A percentile compares a stretch with the other conserved stretches of the same genome.
Conservation (phyloP, 2,797 vertebrate species). For the Buphagus erythrorhynchus region DNA sequence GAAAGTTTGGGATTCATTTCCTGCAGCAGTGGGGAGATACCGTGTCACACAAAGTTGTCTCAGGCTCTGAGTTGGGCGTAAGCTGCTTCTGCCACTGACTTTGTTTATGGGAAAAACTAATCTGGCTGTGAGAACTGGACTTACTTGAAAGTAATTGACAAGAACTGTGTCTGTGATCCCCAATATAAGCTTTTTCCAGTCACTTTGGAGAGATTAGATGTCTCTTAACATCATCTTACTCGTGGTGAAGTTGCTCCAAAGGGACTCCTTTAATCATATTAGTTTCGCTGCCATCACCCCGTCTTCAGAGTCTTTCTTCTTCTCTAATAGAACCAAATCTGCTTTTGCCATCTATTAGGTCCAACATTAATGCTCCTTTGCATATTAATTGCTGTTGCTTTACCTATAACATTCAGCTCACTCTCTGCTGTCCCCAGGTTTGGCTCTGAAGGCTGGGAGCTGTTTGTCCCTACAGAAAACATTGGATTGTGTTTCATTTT, state of each 20-base stretch:
- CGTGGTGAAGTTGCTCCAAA: slow-evolving; percentile 45
- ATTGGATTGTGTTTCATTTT: neutral
- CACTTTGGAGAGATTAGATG: slow-evolving; percentile 67
- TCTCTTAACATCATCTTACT: slow-evolving; percentile 57
- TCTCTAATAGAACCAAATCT: slow-evolving; percentile 51
- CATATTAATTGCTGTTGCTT: slow-evolving; percentile 39
- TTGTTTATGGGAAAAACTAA: slow-evolving; percentile 52
- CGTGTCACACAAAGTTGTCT: neutral
- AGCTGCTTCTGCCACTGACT: slow-evolving; percentile 38
- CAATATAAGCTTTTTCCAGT: slow-evolving; percentile 55
- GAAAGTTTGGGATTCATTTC: neutral
- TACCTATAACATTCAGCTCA: neutral
- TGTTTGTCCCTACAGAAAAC: neutral
- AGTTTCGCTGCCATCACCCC: slow-evolving; percentile 49
- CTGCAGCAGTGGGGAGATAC: neutral
- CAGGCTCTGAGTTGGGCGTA: neutral
- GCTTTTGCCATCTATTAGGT: slow-evolving; percentile 58
- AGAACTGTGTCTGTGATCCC: slow-evolving; percentile 47
- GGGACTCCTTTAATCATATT: slow-evolving; percentile 62
- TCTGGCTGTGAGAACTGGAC: slow-evolving; percentile 56
- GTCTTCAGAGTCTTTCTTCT: slow-evolving; percentile 49
- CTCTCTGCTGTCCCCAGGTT: neutral
- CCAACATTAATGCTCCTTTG: slow-evolving; percentile 51
- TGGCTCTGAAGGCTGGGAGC: neutral
- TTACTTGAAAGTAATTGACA: slow-evolving; percentile 51